phyloP scores from a whole-genome alignment of 2,797 vertebrate genomes.

The Phataginus tetradactyla region DNA sequence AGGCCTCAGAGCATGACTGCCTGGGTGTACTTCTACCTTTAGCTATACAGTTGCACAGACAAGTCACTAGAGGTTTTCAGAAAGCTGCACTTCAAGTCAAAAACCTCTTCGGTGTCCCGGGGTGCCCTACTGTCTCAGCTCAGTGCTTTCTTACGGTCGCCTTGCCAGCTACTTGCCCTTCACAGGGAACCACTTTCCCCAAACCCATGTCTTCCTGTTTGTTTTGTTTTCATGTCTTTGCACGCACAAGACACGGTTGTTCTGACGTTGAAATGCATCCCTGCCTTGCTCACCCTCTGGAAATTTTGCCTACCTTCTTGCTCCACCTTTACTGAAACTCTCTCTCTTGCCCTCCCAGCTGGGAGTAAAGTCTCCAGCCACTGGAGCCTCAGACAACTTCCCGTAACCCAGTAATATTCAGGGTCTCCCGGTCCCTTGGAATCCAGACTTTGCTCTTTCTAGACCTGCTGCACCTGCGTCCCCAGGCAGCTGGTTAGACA shows the following conservation, averaged over 20 bases:
- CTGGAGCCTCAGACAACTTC: not conserved
- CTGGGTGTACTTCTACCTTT: not conserved
- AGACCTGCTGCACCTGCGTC: not conserved
- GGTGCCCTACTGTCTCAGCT: not conserved
- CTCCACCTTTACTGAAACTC: not conserved
- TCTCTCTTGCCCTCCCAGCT: not conserved
- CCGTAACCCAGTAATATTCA: not conserved
- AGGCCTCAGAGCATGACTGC: not conserved
- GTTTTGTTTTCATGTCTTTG: not conserved
- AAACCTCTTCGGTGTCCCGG: not conserved
- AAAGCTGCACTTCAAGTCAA: not conserved
- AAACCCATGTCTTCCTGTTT: not conserved
- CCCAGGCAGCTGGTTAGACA: not conserved
- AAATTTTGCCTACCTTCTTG: not conserved
- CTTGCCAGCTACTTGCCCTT: not conserved
- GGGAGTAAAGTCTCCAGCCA: not conserved
- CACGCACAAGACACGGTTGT: not conserved
- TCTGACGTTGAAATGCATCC: not conserved
- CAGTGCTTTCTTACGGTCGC: not conserved
- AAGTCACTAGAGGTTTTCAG: constrained; percentile 24
- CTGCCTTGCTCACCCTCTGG: not conserved
- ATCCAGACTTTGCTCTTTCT: not conserved
- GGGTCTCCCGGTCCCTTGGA: not conserved
- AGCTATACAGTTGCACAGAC: not conserved
- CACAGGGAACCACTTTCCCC: not conserved